Percentiles rank a stretch among this genome's conserved stretches.
phyloP scores from a whole-genome alignment of 2,797 vertebrate species.

The Pipistrellus nathusii region DNA sequence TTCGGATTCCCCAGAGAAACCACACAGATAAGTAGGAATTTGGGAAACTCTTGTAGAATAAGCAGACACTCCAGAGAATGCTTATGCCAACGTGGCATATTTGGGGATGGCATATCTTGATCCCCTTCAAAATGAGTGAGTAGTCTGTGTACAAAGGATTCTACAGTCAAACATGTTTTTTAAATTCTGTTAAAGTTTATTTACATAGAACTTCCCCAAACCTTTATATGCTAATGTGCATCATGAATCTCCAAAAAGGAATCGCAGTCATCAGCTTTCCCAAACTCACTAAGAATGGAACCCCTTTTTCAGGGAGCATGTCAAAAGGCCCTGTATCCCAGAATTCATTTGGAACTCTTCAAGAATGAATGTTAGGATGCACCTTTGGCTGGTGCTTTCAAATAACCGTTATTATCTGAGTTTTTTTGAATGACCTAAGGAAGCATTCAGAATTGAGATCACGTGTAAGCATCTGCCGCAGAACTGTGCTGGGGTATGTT shows the following conservation, averaged over 20 bases:
- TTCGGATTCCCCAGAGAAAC: background rate
- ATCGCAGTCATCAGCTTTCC: background rate
- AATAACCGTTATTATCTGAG: background rate
- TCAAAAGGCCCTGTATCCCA: slow-evolving; percentile 9
- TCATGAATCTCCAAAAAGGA: slow-evolving; percentile 40
- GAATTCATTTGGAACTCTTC: slow-evolving; percentile 26
- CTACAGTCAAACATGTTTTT: background rate
- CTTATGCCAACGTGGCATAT: background rate
- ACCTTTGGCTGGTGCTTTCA: slow-evolving; percentile 16
- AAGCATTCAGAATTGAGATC: slow-evolving; percentile 51
- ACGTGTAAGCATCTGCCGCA: slow-evolving; percentile 21
- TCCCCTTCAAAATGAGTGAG: background rate
- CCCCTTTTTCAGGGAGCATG: background rate
- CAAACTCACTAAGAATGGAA: slow-evolving; percentile 36
- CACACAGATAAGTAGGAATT: background rate
- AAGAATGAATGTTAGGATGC: background rate
- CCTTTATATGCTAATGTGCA: slow-evolving; percentile 1
- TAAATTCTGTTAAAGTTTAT: slow-evolving; percentile 22
- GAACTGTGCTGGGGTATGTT: background rate
- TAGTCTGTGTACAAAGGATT: slow-evolving; percentile 25
- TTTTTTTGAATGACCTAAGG: background rate
- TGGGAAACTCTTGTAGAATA: background rate
- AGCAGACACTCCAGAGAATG: background rate
- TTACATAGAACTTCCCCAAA: slow-evolving; percentile 11
- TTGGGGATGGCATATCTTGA: background rate